Evolutionary conservation across 2,888 invertebrate genomes (phyloP), one percentile per base, ranked within the genome.

Genomic region (Cephalotes varians): DNA sequence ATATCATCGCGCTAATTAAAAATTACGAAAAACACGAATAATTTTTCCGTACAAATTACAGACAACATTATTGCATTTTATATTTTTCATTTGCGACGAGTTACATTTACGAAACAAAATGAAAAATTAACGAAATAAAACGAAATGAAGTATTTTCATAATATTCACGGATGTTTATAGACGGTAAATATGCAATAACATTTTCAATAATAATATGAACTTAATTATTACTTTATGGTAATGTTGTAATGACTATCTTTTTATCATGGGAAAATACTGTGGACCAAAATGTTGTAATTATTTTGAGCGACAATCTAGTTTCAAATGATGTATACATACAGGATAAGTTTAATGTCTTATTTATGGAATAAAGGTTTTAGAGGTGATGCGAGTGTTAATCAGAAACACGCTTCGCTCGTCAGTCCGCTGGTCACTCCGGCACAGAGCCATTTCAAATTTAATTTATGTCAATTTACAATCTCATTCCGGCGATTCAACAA

Each of bases 401-500:
- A 64, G 69, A 79, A 34, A 47, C 71, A 10, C 31, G 4, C 44
- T 56, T 71, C 21, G 40, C 21, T 54, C 51, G 40, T 54, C 51
- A 40, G 51, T 40, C 2, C 56, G 25, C 21, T 37, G n/a, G 44
- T 10, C 18, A 18, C 21, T 44, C 54, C 54, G 82, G 87, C 86
- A 85, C 83, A 83, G 87, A 85, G 5, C 85, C 90, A 87, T 88
- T 87, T 69, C 58, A 67, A 74, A 74, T 91, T 92, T 90, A 91
- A 91, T 92, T 92, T 91, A 88, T 91, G 89, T 89, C 88, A 91
- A 93, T 91, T 91, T 90, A 90, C 91, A 88, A 90, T 89, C 87
- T 86, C 87, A 81, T 86, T 84, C 60, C 67, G 85, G 85, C 80
- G 85, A 90, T 87, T 88, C 88, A 87, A 87, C 87, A 88, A 85